Evolutionary conservation across 2,888 invertebrate genomes (phyloP).

Genomic region (Copidosoma aretas): DNA sequence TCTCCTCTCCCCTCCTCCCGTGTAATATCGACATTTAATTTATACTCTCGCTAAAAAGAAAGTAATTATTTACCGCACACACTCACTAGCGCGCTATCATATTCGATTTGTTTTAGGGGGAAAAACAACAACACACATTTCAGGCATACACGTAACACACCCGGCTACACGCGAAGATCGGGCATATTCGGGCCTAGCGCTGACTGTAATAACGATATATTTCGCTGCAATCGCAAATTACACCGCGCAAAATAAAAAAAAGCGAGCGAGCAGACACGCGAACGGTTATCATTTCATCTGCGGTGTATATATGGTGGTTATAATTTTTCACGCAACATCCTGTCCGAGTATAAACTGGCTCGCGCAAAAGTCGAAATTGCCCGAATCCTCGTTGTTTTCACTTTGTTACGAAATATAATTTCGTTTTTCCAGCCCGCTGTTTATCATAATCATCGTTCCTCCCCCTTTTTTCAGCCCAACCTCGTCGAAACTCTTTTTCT

Average conservation of each 20-base stretch:
- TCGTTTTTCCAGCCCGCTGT: neutral
- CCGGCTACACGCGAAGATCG: too few species aligned
- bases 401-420: slow-evolving; percentile 11
- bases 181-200: too few species aligned
- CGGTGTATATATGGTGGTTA: neutral
- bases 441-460: neutral
- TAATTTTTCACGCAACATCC: slow-evolving; percentile 34
- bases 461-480: too few species aligned
- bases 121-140: too few species aligned
- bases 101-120: neutral
- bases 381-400: slow-evolving; percentile 10
- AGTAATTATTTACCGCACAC: slow-evolving; percentile 2
- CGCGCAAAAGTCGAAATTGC: slow-evolving; percentile 1
- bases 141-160: too few species aligned
- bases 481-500: too few species aligned
- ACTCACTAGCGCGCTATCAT: too few species aligned
- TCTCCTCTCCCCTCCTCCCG: neutral
- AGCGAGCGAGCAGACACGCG: slow-evolving; percentile 3
- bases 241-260: neutral
- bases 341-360: slow-evolving; percentile 19
- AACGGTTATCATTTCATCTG: slow-evolving; percentile 25
- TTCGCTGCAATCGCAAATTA: too few species aligned
- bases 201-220: neutral
- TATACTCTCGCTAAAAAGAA: slow-evolving; percentile 12
- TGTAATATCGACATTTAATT: slow-evolving; percentile 18